A percentile compares a stretch with the other conserved stretches of the same genome.
phyloP scores from a whole-genome alignment of 2,797 vertebrate genomes.

The Caiman crocodilus region DNA sequence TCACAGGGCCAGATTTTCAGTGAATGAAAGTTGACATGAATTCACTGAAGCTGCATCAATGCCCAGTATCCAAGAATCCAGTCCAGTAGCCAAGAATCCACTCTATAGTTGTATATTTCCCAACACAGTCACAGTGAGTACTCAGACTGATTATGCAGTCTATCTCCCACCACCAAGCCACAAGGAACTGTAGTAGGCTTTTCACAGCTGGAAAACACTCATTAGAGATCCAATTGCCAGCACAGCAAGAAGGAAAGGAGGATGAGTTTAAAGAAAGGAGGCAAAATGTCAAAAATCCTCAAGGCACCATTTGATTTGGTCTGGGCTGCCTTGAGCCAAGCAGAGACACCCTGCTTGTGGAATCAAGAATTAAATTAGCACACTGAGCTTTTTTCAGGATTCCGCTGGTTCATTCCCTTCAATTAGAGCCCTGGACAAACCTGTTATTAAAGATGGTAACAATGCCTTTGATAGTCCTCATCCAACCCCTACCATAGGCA shows the following conservation, averaged over 20 bases:
- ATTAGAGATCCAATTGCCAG: background rate
- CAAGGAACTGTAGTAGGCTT: background rate
- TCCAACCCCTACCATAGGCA: background rate
- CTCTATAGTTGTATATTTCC: background rate
- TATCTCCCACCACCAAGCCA: background rate
- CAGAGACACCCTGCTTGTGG: background rate
- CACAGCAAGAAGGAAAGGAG: background rate
- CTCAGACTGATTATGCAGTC: background rate
- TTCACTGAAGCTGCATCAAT: background rate
- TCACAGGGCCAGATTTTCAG: background rate
- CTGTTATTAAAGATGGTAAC: no score
- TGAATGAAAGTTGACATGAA: background rate
- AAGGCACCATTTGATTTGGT: background rate
- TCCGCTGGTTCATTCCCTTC: background rate
- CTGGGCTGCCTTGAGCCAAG: background rate
- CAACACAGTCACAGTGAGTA: background rate
- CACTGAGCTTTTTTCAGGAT: background rate
- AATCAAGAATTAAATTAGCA: background rate
- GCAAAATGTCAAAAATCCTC: background rate
- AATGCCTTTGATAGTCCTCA: background rate
- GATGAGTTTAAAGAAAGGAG: background rate
- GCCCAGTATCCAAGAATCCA: background rate
- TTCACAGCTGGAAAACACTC: background rate
- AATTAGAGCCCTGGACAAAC: background rate
- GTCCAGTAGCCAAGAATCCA: background rate